Evolutionary conservation across 1,140 invertebrate species (phyloP), one percentile per base, ranked within the genome.

Genomic region (Teleogryllus occipitalis): DNA sequence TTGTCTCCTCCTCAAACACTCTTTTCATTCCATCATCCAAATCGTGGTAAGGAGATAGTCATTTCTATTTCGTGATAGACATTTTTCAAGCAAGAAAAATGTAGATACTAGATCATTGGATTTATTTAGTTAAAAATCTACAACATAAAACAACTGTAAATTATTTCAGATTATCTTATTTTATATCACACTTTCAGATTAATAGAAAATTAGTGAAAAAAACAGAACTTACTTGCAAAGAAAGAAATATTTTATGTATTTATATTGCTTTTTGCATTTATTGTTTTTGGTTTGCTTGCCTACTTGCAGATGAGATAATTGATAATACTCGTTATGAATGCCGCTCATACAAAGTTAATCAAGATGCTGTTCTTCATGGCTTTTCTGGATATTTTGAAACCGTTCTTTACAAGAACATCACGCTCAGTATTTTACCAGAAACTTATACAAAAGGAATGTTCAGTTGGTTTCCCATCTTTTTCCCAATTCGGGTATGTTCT

Each of bases 381-480:
- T 96, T 99, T 86, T 94, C 93, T 77, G 98, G 98, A 5, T 99
- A 97, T 85, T 99, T 99, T 88, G 94, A 98, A 83, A 92, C 94
- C 75, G 86, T 91, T 77, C 88, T 99, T 18, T 98, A 94, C 86
- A 93, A 93, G 82, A 90, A 96, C 84, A 90, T 98, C 74, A 92
- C 87, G 65, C 87, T 99, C 12, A 98, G 97, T 85, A 99, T 97
- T 84, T 90, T 94, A 82, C 97, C 97, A 7, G 87, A 90, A 21
- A 96, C 94, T 8, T 94, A 97, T 85, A 96, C 96, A 54, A 88
- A 89, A 7, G 94, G 94, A 83, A 97, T 99, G 95, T 95, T 97
- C 82, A 97, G 96, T 82, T 99, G 98, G 98, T 99, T 99, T 85
- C 97, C 97, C 15, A 95, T 98, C 78, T 95, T 94, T 82, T 98